A percentile compares a stretch with the other conserved stretches of the same genome.
Conservation (phyloP, 92 coral and sea anemone genomes). For the Palythoa heliodiscus region DNA sequence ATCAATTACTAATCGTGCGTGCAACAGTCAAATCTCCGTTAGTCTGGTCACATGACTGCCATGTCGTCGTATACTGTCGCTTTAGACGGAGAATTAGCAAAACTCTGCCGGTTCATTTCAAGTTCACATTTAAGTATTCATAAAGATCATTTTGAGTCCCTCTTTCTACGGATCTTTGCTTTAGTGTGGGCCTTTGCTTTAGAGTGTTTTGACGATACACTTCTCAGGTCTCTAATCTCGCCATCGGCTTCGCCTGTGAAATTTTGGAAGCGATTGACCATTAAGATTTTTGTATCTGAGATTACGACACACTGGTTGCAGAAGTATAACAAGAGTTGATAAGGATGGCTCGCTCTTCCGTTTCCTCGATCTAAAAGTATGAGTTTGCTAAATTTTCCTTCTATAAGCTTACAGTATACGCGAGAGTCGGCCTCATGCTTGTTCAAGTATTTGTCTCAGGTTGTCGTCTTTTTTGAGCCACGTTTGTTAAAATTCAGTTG, state of each 20-base stretch:
- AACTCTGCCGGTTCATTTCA: slow-evolving; percentile 32
- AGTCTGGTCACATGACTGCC: slow-evolving; percentile 42
- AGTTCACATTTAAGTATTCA: slow-evolving; percentile 17
- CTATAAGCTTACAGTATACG: slow-evolving; percentile 73
- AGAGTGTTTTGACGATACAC: slow-evolving; percentile 15
- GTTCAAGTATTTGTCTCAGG: slow-evolving; percentile 18
- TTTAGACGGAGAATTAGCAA: slow-evolving; percentile 43
- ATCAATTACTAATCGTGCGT: slow-evolving; percentile 20
- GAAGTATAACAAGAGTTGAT: slow-evolving; percentile 47
- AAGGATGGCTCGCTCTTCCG: slow-evolving; percentile 22
- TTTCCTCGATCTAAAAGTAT: neutral
- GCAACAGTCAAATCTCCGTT: slow-evolving; percentile 27
- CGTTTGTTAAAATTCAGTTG: slow-evolving; percentile 31
- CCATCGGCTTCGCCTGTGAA: slow-evolving; percentile 35
- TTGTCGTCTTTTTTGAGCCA: slow-evolving; percentile 14
- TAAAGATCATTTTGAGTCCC: slow-evolving; percentile 30
- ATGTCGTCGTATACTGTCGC: slow-evolving; percentile 49
- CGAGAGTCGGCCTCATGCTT: slow-evolving; percentile 4
- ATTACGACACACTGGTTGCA: slow-evolving; percentile 2
- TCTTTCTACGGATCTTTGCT: slow-evolving; percentile 23
- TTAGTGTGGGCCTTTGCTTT: neutral
- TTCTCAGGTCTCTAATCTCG: slow-evolving; percentile 33
- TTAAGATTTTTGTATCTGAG: slow-evolving; percentile 20
- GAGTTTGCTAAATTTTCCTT: slow-evolving; percentile 59
- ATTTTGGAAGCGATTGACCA: slow-evolving; percentile 30